Base-by-base conservation (phyloP, 2,797 vertebrate species). In the Vireo griseus region DNA sequence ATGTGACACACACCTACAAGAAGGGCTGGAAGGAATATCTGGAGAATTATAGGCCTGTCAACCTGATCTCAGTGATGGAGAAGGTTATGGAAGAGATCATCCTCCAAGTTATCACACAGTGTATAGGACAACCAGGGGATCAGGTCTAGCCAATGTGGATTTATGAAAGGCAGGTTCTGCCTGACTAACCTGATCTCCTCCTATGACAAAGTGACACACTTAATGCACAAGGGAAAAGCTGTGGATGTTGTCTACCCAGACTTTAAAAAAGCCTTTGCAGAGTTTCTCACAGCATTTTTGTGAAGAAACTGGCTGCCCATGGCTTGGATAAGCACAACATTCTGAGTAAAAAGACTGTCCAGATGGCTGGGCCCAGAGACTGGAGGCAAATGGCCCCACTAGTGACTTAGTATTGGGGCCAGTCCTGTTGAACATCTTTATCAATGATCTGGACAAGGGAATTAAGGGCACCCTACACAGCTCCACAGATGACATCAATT, bases 131-230 rank as follows among this genome's bases (percentile, higher is more conserved):
- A n/a, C 2, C 40, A 59, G 39, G 33, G 45, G 35, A 78, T 20
- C 51, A 42, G 29, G 58, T n/a, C 37, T n/a, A 82, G 63, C 50
- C 71, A 54, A 3, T 0, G 0, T 2, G 11, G 19, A 12, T 19
- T 39, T 63, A 50, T 19, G 50, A 26, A 51, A 63, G 33, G 33
- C 59, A 78, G 59, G 73, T 54, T 45, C 33, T 78, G 52, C 73
- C 15, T 52, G 66, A 77, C 45, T 35, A 71, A 77, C 58, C 52
- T 47, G 73, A 72, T 52, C 33, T 65, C 59, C n/a, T 57, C 20
- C 50, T 40, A 3, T 9, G 33, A 47, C 33, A 77, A 59, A 29
- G 58, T 52, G 45, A 84, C 33, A 42, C 44, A 57, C 42, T 31
- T 20, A 47, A 42, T 35, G 18, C 18, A 54, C 1, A 13, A 66